A percentile compares a stretch with the other conserved stretches of the same genome.
These are phyloP conservation scores for Ceryle rudis DNA, from an alignment of 2,797 vertebrate species.

Conservation along the genomic window DNA sequence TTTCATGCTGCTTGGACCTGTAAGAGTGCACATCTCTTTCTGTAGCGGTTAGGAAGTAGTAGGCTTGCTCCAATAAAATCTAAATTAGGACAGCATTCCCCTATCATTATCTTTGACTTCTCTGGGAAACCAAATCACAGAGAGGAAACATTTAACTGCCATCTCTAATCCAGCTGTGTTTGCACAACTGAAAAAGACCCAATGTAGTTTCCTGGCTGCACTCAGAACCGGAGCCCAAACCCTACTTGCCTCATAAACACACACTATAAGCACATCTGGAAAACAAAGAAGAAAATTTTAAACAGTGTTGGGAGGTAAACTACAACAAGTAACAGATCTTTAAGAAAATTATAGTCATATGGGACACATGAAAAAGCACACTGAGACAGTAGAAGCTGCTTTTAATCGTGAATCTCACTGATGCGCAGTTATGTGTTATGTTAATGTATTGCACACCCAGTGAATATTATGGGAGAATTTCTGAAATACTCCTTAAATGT, in stretches of 20 bases:
- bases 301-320: neutral
- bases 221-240: neutral
- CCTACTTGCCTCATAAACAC: neutral
- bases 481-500: neutral
- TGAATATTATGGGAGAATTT: neutral
- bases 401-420: neutral
- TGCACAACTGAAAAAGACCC: neutral
- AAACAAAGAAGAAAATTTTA: neutral
- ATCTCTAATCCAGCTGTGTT: conserved; percentile 25
- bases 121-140: conserved; percentile 16
- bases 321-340: neutral
- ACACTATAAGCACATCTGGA: neutral
- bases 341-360: neutral
- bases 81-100: conserved; percentile 45
- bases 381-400: neutral
- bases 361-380: neutral
- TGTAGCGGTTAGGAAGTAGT: neutral
- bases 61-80: neutral
- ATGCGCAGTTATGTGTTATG: neutral
- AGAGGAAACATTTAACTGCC: neutral
- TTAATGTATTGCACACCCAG: neutral
- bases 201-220: neutral
- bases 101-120: conserved; percentile 37
- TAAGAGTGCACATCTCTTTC: neutral
- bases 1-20: neutral